Conservation (phyloP, 2,113 vertebrate species). For the Corythornis madagascariensis region DNA sequence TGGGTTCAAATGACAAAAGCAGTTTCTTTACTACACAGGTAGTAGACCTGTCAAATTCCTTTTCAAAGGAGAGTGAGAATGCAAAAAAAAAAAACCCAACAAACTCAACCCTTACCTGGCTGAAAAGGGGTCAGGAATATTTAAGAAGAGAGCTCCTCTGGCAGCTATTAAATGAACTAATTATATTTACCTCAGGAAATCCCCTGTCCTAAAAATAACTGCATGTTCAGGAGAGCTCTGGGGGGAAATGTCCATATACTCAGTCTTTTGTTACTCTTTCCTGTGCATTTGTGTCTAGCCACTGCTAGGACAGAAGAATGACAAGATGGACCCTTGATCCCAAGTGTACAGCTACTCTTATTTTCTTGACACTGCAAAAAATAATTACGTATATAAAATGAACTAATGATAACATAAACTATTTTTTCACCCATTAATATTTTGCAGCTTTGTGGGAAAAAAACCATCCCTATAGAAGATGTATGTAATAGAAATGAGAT, state of each 20-base stretch:
- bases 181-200: neutral
- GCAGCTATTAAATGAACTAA: neutral
- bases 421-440: neutral
- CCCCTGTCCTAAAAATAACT: neutral
- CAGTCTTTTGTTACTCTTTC: neutral
- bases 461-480: neutral
- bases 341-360: neutral
- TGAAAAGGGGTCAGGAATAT: neutral
- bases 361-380: neutral
- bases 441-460: neutral
- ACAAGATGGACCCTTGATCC: neutral
- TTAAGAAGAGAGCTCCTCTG: neutral
- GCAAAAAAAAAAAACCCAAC: neutral
- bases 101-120: neutral
- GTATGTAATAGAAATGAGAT: neutral
- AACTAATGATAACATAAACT: neutral
- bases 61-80: neutral
- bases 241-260: neutral
- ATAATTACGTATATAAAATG: neutral
- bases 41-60: neutral
- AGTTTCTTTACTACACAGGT: neutral
- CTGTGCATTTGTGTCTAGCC: neutral
- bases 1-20: neutral
- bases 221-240: neutral
- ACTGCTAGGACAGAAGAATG: neutral